Conservation (phyloP, 2,113 vertebrate genomes). For the Gnathonemus longibarbis region DNA sequence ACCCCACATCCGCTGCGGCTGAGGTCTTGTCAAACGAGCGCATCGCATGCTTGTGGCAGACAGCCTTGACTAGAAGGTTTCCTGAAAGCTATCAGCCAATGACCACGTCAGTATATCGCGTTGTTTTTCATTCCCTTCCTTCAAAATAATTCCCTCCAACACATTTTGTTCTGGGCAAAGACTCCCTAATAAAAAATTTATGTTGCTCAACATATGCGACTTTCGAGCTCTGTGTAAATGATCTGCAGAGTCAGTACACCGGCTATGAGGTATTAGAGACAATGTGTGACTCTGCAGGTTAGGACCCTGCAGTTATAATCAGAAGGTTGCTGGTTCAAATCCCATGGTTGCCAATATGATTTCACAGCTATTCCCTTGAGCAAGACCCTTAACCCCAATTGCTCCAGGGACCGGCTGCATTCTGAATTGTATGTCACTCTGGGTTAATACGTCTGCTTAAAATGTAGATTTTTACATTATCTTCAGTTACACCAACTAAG, state of each 20-base stretch:
- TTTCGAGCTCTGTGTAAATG: background rate
- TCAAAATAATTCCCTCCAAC: background rate
- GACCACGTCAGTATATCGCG: background rate
- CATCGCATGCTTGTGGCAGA: background rate
- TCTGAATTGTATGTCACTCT: background rate
- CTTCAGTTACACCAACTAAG: background rate
- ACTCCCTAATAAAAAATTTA: background rate
- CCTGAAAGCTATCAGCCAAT: background rate
- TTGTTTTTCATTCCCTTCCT: background rate
- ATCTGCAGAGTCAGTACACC: background rate
- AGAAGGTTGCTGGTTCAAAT: background rate
- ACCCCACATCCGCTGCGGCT: background rate
- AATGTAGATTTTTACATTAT: background rate
- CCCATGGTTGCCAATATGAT: background rate
- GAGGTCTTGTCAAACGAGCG: background rate
- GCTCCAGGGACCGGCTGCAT: background rate
- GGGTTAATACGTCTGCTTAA: background rate
- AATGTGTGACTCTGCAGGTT: background rate
- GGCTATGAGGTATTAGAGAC: background rate
- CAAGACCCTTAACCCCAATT: background rate
- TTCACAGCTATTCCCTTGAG: background rate
- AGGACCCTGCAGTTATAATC: background rate
- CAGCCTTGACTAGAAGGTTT: slow-evolving; percentile 4
- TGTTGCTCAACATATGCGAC: background rate
- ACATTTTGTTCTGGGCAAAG: background rate